Evolutionary conservation across 2,113 vertebrate genomes (phyloP).

Genomic region (Pomatostomus ruficeps): DNA sequence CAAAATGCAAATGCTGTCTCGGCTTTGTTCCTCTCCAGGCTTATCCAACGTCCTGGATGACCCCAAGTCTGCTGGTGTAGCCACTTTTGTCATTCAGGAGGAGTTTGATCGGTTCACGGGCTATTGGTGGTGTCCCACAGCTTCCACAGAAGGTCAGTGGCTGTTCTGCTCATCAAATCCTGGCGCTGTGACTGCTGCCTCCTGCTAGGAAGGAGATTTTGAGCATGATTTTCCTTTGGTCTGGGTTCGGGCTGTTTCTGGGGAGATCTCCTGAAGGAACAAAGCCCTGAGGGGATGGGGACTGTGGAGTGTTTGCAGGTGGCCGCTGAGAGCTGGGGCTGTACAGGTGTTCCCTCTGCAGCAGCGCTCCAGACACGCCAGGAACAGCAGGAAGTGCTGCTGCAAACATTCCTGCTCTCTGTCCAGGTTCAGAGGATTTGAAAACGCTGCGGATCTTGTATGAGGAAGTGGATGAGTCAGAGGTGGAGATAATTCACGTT

Average conservation of each 20-base stretch:
- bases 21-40: conserved; percentile 64
- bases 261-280: neutral
- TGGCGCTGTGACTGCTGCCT: neutral
- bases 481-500: conserved; percentile 95
- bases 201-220: neutral
- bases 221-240: neutral
- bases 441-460: conserved; percentile 87
- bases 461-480: conserved; percentile 94
- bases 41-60: conserved; percentile 89
- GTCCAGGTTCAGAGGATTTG: conserved; percentile 76
- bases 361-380: neutral
- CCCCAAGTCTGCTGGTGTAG: conserved; percentile 91
- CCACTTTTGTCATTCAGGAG: conserved; percentile 97
- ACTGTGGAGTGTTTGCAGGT: neutral
- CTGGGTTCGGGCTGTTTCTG: neutral
- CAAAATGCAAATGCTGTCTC: neutral
- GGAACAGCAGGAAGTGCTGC: neutral
- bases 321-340: neutral
- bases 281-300: neutral
- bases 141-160: conserved; percentile 80
- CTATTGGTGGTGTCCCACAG: conserved; percentile 94
- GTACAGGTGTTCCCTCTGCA: neutral
- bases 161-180: neutral
- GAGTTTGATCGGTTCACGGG: conserved; percentile 97
- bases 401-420: neutral